Conservation (phyloP, 2,113 vertebrate genomes). For the Pogona vitticeps region DNA sequence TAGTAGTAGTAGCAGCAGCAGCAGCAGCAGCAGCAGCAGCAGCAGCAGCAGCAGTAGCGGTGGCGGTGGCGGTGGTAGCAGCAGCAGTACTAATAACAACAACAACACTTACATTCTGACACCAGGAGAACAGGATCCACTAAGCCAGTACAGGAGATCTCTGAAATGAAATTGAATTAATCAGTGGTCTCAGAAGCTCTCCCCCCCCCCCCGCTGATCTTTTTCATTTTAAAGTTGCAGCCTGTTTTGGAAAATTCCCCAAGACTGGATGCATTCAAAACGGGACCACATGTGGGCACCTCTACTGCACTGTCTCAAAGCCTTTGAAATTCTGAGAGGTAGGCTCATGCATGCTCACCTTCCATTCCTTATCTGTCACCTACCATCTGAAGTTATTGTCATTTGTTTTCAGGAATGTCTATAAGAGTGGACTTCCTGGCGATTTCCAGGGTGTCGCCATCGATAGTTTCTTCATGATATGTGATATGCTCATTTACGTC, state of each 20-base stretch:
- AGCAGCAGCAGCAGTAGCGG: too few species aligned
- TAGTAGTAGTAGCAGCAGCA: too few species aligned
- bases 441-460: slow-evolving; percentile 51
- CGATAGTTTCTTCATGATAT: slow-evolving; percentile 31
- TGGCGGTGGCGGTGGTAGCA: too few species aligned
- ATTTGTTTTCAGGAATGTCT: neutral
- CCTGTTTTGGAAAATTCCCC: neutral
- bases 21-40: too few species aligned
- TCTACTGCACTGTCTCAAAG: neutral
- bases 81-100: too few species aligned
- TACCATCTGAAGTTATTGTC: slow-evolving; percentile 24
- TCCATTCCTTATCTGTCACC: neutral
- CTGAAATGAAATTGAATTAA: too few species aligned
- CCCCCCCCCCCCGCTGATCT: too few species aligned
- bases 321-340: neutral
- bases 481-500: slow-evolving; percentile 16
- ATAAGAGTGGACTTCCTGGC: slow-evolving; percentile 8
- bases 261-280: neutral
- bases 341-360: slow-evolving; percentile 4
- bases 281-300: neutral
- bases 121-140: too few species aligned
- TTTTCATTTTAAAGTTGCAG: too few species aligned
- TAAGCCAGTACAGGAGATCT: too few species aligned
- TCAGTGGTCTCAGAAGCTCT: too few species aligned
- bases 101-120: too few species aligned